These are phyloP conservation scores for Botrylloides violaceus DNA, from an alignment of 23 tunicate species.

Conservation along the genomic window DNA sequence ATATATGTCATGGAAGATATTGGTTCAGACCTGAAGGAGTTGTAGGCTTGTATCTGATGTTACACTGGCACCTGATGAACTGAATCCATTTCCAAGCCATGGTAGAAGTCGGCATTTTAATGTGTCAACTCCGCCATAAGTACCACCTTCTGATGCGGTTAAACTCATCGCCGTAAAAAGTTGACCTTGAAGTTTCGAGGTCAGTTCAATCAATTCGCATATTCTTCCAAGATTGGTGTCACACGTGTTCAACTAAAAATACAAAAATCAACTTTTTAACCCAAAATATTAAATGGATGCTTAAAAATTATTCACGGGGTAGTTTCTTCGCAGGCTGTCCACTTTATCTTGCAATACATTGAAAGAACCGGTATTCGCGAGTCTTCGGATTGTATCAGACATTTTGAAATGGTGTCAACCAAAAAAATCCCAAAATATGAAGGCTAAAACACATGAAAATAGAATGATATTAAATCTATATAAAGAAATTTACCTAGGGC, in stretches of 20 bases:
- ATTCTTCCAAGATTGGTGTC: slow-evolving; percentile 77
- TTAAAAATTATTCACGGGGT: slow-evolving; percentile 31
- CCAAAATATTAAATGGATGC: not conserved
- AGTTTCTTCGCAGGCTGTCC: slow-evolving; percentile 44
- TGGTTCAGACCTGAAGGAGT: slow-evolving; percentile 49
- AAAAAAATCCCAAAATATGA: not conserved
- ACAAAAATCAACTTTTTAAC: not conserved
- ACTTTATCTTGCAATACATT: slow-evolving; percentile 73
- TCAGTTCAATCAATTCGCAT: slow-evolving; percentile 84
- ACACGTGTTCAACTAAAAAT: slow-evolving; percentile 67
- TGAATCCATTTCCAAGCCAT: slow-evolving; percentile 88
- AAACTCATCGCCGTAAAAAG: slow-evolving; percentile 88
- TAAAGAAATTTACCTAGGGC: not conserved
- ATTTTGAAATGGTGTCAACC: slow-evolving; percentile 24
- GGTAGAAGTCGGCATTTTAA: slow-evolving; percentile 85
- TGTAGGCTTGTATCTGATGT: slow-evolving; percentile 68
- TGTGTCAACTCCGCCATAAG: slow-evolving; percentile 92
- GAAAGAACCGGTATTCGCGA: slow-evolving; percentile 50
- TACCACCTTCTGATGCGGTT: slow-evolving; percentile 92
- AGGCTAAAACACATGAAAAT: not conserved
- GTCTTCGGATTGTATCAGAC: slow-evolving; percentile 76
- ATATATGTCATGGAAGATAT: too few relatives aligned
- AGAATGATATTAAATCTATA: not conserved
- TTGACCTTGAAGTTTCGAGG: slow-evolving; percentile 92
- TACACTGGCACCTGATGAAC: slow-evolving; percentile 74